Percentiles rank a stretch among this genome's conserved stretches.
phyloP scores from a whole-genome alignment of 2,113 vertebrate species.

The Gymnarchus niloticus region DNA sequence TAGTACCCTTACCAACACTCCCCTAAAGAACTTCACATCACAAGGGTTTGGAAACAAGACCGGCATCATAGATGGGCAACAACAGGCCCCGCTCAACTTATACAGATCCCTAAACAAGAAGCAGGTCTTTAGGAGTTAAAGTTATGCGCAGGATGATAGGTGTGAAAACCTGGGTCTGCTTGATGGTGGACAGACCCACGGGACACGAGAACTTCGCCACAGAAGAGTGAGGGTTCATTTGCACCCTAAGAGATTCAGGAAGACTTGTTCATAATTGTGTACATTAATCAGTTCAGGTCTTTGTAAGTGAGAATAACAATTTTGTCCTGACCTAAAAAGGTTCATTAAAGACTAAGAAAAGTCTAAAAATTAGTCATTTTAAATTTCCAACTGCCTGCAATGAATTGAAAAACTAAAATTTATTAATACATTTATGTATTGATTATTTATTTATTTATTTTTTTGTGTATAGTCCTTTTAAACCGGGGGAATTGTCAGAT shows the following conservation, averaged over 20 bases:
- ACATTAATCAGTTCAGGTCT: background rate
- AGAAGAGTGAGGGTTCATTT: background rate
- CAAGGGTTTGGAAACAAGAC: background rate
- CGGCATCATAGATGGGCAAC: background rate
- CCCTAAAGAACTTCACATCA: constrained; percentile 4
- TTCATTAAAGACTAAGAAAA: background rate
- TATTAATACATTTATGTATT: too few relatives aligned
- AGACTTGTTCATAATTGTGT: background rate
- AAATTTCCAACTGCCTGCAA: background rate
- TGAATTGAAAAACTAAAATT: too few relatives aligned
- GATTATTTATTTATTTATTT: too few relatives aligned
- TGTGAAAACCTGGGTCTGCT: background rate
- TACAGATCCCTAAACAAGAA: background rate
- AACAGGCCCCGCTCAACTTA: background rate
- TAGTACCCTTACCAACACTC: background rate
- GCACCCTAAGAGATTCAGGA: background rate
- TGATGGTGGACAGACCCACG: background rate
- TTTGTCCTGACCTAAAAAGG: background rate
- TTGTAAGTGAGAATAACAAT: background rate
- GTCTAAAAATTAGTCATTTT: background rate
- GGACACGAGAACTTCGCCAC: background rate
- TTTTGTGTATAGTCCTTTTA: background rate
- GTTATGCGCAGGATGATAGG: background rate
- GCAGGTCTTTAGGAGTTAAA: too few relatives aligned
- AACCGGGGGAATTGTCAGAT: too few relatives aligned